Conservation (phyloP, 1,140 invertebrate species). For the Trichomalopsis sarcophagae region DNA sequence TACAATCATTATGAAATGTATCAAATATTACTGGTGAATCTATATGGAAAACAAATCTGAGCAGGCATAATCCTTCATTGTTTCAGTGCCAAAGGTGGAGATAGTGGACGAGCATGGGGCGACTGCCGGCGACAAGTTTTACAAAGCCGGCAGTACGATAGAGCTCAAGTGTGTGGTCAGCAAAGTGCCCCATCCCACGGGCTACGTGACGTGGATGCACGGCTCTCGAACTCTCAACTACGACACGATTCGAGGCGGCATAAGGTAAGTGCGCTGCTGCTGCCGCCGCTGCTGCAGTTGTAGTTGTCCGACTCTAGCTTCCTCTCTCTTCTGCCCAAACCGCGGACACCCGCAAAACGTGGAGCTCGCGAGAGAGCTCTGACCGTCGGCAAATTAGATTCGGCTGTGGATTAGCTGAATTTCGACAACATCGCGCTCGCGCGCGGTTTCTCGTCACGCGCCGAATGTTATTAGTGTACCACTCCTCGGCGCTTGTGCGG, state of each 20-base stretch:
- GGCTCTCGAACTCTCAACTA: slow-evolving; percentile 87
- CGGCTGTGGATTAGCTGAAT: slow-evolving; percentile 16
- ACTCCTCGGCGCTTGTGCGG: too few species aligned
- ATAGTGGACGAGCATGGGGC: slow-evolving; percentile 88
- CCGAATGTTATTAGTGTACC: not conserved
- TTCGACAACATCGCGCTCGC: slow-evolving; percentile 12
- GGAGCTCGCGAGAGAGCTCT: not conserved
- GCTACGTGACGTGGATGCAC: slow-evolving; percentile 88
- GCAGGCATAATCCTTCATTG: slow-evolving; percentile 46
- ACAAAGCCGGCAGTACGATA: slow-evolving; percentile 90
- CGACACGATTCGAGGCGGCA: slow-evolving; percentile 88
- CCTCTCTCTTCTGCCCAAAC: not conserved
- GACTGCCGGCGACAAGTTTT: slow-evolving; percentile 88
- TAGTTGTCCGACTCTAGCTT: not conserved
- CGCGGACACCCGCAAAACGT: not conserved
- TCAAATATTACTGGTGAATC: too few species aligned
- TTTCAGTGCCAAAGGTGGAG: slow-evolving; percentile 87
- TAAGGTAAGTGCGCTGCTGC: slow-evolving; percentile 78
- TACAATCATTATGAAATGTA: too few species aligned
- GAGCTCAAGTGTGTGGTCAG: slow-evolving; percentile 89
- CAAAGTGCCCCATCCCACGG: slow-evolving; percentile 85
- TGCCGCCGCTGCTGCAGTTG: not conserved
- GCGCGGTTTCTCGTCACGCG: slow-evolving; percentile 3
- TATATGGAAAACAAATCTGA: not conserved
- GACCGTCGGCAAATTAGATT: slow-evolving; percentile 13